These are phyloP conservation scores for Caenorhabditis imperialis DNA, from an alignment of 2,888 invertebrate genomes.

Conservation along the genomic window DNA sequence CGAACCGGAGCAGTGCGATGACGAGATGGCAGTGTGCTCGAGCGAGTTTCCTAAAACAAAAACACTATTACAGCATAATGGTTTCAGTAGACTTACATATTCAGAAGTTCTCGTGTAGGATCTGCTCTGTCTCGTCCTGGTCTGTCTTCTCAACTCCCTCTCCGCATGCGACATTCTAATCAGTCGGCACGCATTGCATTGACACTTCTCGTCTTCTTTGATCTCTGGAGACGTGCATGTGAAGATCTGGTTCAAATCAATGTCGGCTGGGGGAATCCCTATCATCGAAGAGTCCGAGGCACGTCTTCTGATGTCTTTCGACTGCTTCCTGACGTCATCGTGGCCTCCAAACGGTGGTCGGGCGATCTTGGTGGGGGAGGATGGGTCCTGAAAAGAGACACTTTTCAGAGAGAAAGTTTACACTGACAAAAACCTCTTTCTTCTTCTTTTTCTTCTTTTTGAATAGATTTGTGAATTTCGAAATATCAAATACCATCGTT, in stretches of 20 bases:
- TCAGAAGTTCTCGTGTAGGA: constrained; percentile 22
- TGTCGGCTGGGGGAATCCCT: constrained; percentile 38
- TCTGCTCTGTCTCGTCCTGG: constrained; percentile 28
- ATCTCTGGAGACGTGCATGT: constrained; percentile 13
- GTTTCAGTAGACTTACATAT: constrained; percentile 16
- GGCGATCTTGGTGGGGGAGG: constrained; percentile 21
- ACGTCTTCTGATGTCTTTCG: constrained; percentile 31
- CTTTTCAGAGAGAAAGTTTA: background rate
- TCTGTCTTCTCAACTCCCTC: constrained; percentile 9
- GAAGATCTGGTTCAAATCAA: constrained; percentile 52
- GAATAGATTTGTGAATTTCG: constrained; percentile 43
- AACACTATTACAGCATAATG: too few species aligned
- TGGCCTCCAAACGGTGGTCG: constrained; percentile 29
- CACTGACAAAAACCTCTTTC: background rate
- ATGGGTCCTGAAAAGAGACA: constrained; percentile 35
- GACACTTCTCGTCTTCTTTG: constrained; percentile 55
- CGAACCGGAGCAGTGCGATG: constrained; percentile 39
- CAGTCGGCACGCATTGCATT: constrained; percentile 57
- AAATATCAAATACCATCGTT: constrained; percentile 38
- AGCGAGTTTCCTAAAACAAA: constrained; percentile 27
- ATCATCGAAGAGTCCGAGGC: constrained; percentile 48
- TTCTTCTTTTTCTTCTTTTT: constrained; percentile 45
- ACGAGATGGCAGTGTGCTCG: constrained; percentile 43
- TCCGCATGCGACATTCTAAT: constrained; percentile 48
- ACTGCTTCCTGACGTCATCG: constrained; percentile 34